phyloP scores from a whole-genome alignment of 1,140 invertebrate species.

The Helicoverpa armigera region DNA sequence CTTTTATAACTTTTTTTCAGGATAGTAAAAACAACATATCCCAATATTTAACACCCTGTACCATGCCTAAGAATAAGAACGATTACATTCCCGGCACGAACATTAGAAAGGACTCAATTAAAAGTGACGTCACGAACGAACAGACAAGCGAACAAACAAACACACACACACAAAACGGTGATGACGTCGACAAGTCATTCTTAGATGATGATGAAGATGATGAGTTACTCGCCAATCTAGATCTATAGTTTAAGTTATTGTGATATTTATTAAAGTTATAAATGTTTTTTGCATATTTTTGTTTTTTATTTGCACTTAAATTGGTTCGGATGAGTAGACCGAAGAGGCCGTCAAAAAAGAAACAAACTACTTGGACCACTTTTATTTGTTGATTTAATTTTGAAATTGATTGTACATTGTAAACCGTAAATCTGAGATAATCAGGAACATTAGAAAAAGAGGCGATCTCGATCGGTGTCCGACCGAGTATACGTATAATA shows the following conservation, averaged over 20 bases:
- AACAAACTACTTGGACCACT: too few relatives aligned
- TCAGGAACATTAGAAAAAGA: too few relatives aligned
- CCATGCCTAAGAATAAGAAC: constrained; percentile 65
- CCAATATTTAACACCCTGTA: constrained; percentile 69
- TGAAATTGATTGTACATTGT: too few relatives aligned
- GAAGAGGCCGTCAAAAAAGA: too few relatives aligned
- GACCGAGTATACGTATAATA: too few relatives aligned
- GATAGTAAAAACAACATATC: constrained; percentile 72
- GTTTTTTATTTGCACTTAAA: too few relatives aligned
- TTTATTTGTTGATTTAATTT: too few relatives aligned
- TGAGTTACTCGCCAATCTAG: constrained; percentile 78
- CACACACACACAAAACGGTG: constrained; percentile 1
- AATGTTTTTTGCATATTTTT: not conserved
- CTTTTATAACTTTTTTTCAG: constrained; percentile 61
- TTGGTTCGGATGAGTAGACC: too few relatives aligned
- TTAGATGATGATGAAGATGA: constrained; percentile 80
- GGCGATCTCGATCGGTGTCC: too few relatives aligned
- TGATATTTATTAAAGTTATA: constrained; percentile 35
- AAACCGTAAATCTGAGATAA: too few relatives aligned
- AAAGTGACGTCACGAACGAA: constrained; percentile 17
- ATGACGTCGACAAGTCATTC: constrained; percentile 65
- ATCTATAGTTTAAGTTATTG: constrained; percentile 66
- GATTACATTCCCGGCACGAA: constrained; percentile 83
- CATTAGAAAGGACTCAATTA: constrained; percentile 66
- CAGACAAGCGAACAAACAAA: not conserved